Conservation (phyloP, 2,113 vertebrate genomes). For the Burhinus bistriatus region DNA sequence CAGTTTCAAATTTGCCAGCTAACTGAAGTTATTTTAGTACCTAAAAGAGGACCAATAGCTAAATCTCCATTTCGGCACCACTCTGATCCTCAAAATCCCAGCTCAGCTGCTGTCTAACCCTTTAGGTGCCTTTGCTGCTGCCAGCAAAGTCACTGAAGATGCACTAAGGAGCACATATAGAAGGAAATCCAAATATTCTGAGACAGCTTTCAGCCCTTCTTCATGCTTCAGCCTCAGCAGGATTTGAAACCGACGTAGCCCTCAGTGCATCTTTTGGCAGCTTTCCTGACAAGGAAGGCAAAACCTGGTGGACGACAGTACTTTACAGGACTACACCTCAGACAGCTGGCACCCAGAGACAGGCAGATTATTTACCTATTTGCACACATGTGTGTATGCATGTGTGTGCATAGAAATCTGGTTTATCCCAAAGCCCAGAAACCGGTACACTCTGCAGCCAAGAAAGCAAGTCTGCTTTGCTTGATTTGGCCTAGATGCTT, state of each 20-base stretch:
- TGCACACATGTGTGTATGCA: rapidly evolving
- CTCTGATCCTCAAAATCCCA: background rate
- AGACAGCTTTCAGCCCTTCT: background rate
- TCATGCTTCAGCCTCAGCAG: background rate
- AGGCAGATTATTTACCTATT: background rate
- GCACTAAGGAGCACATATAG: background rate
- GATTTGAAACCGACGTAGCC: rapidly evolving
- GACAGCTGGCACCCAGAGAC: background rate
- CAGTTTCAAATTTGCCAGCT: background rate
- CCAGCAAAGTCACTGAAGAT: background rate
- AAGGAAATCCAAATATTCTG: background rate
- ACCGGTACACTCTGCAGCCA: background rate
- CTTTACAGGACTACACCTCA: background rate
- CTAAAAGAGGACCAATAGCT: background rate
- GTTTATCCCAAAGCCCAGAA: background rate
- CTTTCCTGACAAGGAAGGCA: background rate
- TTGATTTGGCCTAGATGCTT: background rate
- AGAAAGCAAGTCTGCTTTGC: background rate
- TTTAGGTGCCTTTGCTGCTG: background rate
- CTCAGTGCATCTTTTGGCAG: background rate
- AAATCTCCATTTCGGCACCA: background rate
- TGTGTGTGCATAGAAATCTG: background rate
- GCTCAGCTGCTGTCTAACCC: background rate
- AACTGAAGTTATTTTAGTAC: constrained; percentile 18
- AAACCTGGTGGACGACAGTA: background rate